These are phyloP conservation scores for Phaonia tiefii DNA, from an alignment of 2,888 invertebrate genomes.

Conservation along the genomic window DNA sequence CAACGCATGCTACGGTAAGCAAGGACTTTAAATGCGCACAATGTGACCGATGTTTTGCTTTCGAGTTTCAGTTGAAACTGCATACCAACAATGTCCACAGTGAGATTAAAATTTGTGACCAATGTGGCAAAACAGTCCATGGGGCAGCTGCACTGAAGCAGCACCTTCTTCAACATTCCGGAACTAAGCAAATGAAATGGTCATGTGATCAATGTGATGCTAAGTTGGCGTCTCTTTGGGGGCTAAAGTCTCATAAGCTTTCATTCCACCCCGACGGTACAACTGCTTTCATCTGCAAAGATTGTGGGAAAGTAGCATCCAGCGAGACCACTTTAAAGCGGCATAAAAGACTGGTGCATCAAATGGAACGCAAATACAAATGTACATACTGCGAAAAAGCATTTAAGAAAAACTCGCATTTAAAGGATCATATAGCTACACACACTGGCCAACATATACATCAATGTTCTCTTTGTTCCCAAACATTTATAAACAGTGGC, in stretches of 20 bases:
- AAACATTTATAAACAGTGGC: constrained; percentile 62
- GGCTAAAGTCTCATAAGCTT: constrained; percentile 33
- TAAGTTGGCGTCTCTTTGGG: constrained; percentile 30
- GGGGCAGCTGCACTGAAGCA: constrained; percentile 22
- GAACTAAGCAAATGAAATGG: constrained; percentile 25
- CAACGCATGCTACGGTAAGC: constrained; percentile 65
- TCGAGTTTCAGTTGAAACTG: constrained; percentile 40
- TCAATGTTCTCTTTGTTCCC: constrained; percentile 62
- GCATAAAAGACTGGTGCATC: constrained; percentile 48
- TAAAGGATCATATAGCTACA: constrained; percentile 62
- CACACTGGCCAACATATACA: constrained; percentile 63
- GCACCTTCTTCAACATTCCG: constrained; percentile 43
- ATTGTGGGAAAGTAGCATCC: constrained; percentile 34
- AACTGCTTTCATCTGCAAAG: constrained; percentile 37
- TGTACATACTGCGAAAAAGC: constrained; percentile 47
- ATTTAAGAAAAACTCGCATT: constrained; percentile 33
- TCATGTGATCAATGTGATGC: constrained; percentile 41
- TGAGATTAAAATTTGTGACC: constrained; percentile 46
- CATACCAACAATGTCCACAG: constrained; percentile 45
- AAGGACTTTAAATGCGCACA: constrained; percentile 68
- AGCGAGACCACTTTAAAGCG: constrained; percentile 30
- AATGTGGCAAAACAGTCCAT: constrained; percentile 50
- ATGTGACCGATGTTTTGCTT: constrained; percentile 63
- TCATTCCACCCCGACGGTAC: constrained; percentile 43
- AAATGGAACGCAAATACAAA: constrained; percentile 38